Percentiles rank a stretch among this genome's conserved stretches.
Evolutionary conservation across 1,140 invertebrate species (phyloP).

Genomic region (Maniola jurtina): DNA sequence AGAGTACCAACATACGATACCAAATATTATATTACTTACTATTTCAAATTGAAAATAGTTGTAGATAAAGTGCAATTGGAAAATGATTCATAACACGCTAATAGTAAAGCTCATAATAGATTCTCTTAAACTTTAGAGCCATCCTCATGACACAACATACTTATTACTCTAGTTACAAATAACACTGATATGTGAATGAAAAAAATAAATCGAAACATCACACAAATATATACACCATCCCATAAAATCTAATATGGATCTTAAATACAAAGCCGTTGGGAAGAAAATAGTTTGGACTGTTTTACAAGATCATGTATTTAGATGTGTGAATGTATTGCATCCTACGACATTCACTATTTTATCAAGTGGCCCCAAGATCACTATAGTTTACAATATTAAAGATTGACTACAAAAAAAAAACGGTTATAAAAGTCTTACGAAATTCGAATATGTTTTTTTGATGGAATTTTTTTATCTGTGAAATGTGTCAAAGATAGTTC

Average conservation of each 20-base stretch:
- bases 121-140: slow-evolving; percentile 35
- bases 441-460: slow-evolving; percentile 19
- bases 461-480: slow-evolving; percentile 24
- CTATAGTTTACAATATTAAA: slow-evolving; percentile 35
- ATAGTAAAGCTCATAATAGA: slow-evolving; percentile 27
- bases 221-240: slow-evolving; percentile 31
- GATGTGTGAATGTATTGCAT: slow-evolving; percentile 25
- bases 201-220: slow-evolving; percentile 48
- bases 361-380: slow-evolving; percentile 68
- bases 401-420: slow-evolving; percentile 10
- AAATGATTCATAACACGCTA: slow-evolving; percentile 3
- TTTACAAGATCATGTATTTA: slow-evolving; percentile 20
- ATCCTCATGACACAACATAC: slow-evolving; percentile 69
- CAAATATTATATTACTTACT: neutral
- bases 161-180: slow-evolving; percentile 53
- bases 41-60: neutral
- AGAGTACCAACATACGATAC: neutral
- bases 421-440: neutral
- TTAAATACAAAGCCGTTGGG: slow-evolving; percentile 9
- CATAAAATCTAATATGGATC: slow-evolving; percentile 27
- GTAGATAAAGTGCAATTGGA: slow-evolving; percentile 1
- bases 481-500: neutral
- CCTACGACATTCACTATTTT: slow-evolving; percentile 43
- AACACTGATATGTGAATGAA: slow-evolving; percentile 70
- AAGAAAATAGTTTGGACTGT: slow-evolving; percentile 15